These are phyloP conservation scores for Peucedramus taeniatus DNA, from an alignment of 2,113 vertebrate genomes.

Conservation along the genomic window DNA sequence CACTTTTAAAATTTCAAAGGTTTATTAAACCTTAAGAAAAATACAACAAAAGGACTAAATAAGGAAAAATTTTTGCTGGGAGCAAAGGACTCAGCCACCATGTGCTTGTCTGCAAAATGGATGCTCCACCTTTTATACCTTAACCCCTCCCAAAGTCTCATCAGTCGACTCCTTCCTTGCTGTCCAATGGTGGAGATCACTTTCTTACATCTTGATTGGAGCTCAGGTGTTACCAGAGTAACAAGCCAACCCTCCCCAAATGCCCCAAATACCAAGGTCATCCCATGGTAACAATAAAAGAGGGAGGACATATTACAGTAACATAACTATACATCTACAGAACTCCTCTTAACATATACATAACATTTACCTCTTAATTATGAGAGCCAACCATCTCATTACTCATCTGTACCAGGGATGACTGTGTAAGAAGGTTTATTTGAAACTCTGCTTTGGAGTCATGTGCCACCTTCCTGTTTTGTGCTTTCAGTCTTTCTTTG, in stretches of 20 bases:
- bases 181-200: neutral
- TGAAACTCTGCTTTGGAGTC: neutral
- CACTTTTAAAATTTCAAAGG: neutral
- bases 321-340: neutral
- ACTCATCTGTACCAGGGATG: neutral
- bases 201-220: neutral
- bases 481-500: neutral
- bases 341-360: neutral
- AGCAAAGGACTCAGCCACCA: neutral
- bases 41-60: neutral
- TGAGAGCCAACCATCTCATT: neutral
- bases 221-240: neutral
- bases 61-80: neutral
- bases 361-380: neutral
- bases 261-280: neutral
- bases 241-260: neutral
- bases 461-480: neutral
- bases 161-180: neutral
- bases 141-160: neutral
- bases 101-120: neutral
- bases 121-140: neutral
- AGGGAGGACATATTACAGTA: neutral
- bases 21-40: neutral
- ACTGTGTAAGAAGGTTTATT: neutral
- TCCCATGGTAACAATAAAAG: neutral